A percentile compares a stretch with the other conserved stretches of the same genome.
Evolutionary conservation across 2,888 invertebrate species (phyloP).

Genomic region (Hyposoter dolosus): DNA sequence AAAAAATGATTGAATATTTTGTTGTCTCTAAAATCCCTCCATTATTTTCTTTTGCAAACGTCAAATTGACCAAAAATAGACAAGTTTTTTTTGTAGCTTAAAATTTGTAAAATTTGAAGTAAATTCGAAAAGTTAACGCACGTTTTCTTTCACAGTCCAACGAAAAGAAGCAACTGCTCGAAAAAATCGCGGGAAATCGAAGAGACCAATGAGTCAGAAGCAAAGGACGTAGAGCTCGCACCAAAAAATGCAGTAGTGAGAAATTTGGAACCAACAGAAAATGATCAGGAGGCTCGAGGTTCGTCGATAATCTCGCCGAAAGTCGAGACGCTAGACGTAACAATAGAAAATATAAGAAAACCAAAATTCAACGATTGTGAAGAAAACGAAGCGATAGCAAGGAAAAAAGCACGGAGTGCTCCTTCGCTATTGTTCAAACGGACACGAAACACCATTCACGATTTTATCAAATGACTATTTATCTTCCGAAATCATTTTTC

Average conservation of each 20-base stretch:
- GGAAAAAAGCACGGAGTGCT: constrained; percentile 31
- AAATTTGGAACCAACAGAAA: neutral
- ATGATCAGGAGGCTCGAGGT: neutral
- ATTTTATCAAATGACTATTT: constrained; percentile 52
- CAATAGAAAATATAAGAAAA: constrained; percentile 15
- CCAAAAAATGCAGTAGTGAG: neutral
- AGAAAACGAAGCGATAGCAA: neutral
- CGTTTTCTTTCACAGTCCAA: constrained; percentile 35
- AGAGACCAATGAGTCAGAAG: neutral
- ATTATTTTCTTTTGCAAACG: neutral
- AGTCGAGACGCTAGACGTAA: neutral
- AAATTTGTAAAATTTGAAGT: neutral
- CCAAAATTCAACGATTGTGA: neutral
- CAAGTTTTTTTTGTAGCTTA: neutral
- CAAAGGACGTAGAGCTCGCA: neutral
- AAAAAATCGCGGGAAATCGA: constrained; percentile 18
- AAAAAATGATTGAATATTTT: neutral
- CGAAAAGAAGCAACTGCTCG: neutral
- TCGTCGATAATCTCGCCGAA: constrained; percentile 23
- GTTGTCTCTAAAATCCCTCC: neutral
- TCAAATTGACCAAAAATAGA: neutral
- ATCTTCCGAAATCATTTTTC: neutral
- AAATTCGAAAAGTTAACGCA: neutral
- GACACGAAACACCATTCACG: constrained; percentile 58
- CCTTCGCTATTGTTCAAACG: constrained; percentile 29